Percentiles rank a stretch among this genome's conserved stretches.
Evolutionary conservation across 2,113 vertebrate genomes (phyloP).

Genomic region (Cervus canadensis): DNA sequence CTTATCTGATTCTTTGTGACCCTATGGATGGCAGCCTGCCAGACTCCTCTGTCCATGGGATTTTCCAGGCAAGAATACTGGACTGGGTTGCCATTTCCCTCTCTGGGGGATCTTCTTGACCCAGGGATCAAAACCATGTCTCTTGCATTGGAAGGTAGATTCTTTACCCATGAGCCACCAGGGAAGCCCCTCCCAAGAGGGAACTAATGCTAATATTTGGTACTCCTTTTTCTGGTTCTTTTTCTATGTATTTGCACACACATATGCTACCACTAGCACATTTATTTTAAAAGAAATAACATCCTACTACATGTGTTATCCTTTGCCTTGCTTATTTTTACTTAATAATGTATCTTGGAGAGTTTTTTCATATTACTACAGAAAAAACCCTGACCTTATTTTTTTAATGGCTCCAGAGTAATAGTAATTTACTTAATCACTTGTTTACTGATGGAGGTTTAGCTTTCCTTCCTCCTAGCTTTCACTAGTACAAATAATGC

Average conservation of each 20-base stretch:
- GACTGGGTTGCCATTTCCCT: not conserved
- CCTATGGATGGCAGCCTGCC: not conserved
- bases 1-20: not conserved
- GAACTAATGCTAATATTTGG: not conserved
- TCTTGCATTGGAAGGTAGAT: not conserved
- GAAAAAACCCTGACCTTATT: not conserved
- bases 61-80: not conserved
- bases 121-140: not conserved
- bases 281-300: not conserved
- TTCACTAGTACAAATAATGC: not conserved
- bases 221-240: not conserved
- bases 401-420: not conserved
- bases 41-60: not conserved
- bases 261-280: not conserved
- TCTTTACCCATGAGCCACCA: not conserved
- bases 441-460: not conserved
- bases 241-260: not conserved
- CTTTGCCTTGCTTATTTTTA: not conserved
- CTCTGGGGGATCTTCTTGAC: not conserved
- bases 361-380: not conserved
- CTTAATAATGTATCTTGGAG: not conserved
- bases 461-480: not conserved
- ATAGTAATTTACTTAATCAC: not conserved
- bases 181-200: not conserved
- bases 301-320: not conserved